Evolutionary conservation across 2,797 vertebrate species (phyloP).

Genomic region (Pampus argenteus): DNA sequence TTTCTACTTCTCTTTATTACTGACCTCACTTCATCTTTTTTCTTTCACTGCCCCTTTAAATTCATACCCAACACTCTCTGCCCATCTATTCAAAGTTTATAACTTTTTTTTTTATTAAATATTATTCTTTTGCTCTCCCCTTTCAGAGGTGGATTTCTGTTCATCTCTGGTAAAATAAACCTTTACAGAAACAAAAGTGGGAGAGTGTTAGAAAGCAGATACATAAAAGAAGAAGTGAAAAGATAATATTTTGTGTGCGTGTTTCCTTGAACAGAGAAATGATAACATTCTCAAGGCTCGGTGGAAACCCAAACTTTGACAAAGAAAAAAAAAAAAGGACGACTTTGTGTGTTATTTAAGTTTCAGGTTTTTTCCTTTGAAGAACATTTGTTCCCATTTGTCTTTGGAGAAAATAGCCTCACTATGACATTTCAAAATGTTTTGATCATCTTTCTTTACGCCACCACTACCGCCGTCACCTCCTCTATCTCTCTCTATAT

Average conservation of each 20-base stretch:
- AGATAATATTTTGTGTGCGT: no score
- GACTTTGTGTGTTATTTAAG: slow-evolving; percentile 49
- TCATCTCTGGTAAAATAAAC: slow-evolving; percentile 44
- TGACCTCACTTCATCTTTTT: slow-evolving; percentile 12
- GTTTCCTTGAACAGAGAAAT: slow-evolving; percentile 26
- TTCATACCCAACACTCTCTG: slow-evolving; percentile 43
- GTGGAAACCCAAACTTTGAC: slow-evolving; percentile 47
- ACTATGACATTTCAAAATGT: slow-evolving; percentile 46
- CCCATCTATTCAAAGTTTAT: slow-evolving; percentile 57
- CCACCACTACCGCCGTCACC: slow-evolving; percentile 1
- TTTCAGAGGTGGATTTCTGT: slow-evolving; percentile 30
- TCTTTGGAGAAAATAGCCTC: slow-evolving; percentile 48
- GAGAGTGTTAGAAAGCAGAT: slow-evolving; percentile 25
- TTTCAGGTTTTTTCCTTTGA: slow-evolving; percentile 50
- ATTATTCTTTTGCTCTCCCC: slow-evolving; percentile 26
- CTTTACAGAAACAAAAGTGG: background rate
- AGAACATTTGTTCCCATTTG: slow-evolving; percentile 54
- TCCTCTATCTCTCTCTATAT: slow-evolving; percentile 1
- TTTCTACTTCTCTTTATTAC: background rate
- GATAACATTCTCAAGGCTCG: slow-evolving; percentile 30
- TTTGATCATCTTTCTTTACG: slow-evolving; percentile 40
- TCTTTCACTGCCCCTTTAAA: slow-evolving; percentile 27
- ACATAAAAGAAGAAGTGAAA: slow-evolving; percentile 42
- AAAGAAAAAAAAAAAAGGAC: slow-evolving; percentile 5
- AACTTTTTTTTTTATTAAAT: slow-evolving; percentile 42